A percentile compares a stretch with the other conserved stretches of the same genome.
Evolutionary conservation across 2,888 invertebrate genomes (phyloP).

Genomic region (Agelastica alni): DNA sequence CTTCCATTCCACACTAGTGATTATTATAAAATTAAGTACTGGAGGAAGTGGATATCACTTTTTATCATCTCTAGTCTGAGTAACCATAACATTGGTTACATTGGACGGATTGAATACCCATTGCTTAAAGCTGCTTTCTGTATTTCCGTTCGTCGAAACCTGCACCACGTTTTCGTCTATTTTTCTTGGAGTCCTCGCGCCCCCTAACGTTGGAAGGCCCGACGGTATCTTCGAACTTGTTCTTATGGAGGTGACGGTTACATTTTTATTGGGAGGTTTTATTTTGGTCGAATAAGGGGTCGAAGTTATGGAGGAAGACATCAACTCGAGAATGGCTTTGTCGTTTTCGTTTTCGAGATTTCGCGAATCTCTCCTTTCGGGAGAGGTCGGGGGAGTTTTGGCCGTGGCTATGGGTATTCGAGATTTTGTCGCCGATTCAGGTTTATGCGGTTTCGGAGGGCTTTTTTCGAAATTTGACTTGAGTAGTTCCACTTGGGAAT

Average conservation of each 20-base stretch:
- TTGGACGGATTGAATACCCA: slow-evolving; percentile 56
- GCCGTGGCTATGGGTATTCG: slow-evolving; percentile 53
- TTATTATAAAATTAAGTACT: background rate
- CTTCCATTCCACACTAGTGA: background rate
- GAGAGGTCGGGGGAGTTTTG: slow-evolving; percentile 55
- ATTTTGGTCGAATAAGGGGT: slow-evolving; percentile 46
- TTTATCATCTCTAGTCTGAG: slow-evolving; percentile 38
- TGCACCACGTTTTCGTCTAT: slow-evolving; percentile 51
- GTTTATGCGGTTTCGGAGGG: slow-evolving; percentile 47
- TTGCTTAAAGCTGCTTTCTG: slow-evolving; percentile 53
- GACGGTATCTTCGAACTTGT: slow-evolving; percentile 62
- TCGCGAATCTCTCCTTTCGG: slow-evolving; percentile 51
- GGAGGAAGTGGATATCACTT: slow-evolving; percentile 37
- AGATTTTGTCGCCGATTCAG: slow-evolving; percentile 45
- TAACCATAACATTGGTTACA: slow-evolving; percentile 52
- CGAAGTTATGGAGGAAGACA: slow-evolving; percentile 51
- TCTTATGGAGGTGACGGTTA: slow-evolving; percentile 68
- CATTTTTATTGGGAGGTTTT: slow-evolving; percentile 57
- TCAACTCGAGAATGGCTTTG: slow-evolving; percentile 52
- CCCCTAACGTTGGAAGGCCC: slow-evolving; percentile 49
- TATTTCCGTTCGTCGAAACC: slow-evolving; percentile 48
- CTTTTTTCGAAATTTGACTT: slow-evolving; percentile 58
- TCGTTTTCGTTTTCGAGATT: slow-evolving; percentile 51
- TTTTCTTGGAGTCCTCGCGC: slow-evolving; percentile 57
- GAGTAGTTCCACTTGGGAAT: slow-evolving; percentile 61